Conservation (phyloP, 2,888 invertebrate genomes). For the Tetheella fluctuosa region DNA sequence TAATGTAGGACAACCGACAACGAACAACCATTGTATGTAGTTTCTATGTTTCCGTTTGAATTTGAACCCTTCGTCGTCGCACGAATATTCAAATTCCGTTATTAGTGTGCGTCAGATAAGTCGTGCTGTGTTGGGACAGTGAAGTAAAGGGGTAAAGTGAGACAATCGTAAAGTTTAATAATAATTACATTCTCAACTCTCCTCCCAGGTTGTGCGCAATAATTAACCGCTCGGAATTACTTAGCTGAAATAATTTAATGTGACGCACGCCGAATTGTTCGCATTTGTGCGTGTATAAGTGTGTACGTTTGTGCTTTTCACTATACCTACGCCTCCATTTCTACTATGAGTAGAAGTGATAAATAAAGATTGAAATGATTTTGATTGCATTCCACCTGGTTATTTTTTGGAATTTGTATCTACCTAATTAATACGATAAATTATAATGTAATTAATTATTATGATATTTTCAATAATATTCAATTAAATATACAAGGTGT, state of each 20-base stretch:
- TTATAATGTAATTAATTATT: too few species aligned
- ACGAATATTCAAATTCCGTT: conserved; percentile 38
- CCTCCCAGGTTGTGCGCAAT: conserved; percentile 81
- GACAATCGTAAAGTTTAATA: conserved; percentile 85
- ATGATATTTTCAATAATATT: too few species aligned
- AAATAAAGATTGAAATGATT: too few species aligned
- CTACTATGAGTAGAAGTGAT: not conserved
- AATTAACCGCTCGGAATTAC: conserved; percentile 84
- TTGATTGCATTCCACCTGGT: too few species aligned
- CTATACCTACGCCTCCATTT: conserved; percentile 13
- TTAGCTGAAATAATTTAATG: conserved; percentile 84
- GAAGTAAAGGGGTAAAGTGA: conserved; percentile 81
- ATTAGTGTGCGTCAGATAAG: conserved; percentile 38
- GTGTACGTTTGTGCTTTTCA: conserved; percentile 38
- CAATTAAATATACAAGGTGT: too few species aligned
- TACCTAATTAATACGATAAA: too few species aligned
- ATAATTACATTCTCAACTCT: conserved; percentile 84
- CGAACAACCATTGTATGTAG: conserved; percentile 35
- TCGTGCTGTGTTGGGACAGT: conserved; percentile 39
- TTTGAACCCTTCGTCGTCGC: conserved; percentile 39
- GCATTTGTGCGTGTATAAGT: conserved; percentile 41
- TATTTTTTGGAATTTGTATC: too few species aligned
- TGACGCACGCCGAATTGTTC: conserved; percentile 73
- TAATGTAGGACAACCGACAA: conserved; percentile 53
- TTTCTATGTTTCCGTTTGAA: conserved; percentile 30